Evolutionary conservation across 2,888 invertebrate species (phyloP), one percentile per base, ranked within the genome.

Genomic region (Athripsodes cinereus): DNA sequence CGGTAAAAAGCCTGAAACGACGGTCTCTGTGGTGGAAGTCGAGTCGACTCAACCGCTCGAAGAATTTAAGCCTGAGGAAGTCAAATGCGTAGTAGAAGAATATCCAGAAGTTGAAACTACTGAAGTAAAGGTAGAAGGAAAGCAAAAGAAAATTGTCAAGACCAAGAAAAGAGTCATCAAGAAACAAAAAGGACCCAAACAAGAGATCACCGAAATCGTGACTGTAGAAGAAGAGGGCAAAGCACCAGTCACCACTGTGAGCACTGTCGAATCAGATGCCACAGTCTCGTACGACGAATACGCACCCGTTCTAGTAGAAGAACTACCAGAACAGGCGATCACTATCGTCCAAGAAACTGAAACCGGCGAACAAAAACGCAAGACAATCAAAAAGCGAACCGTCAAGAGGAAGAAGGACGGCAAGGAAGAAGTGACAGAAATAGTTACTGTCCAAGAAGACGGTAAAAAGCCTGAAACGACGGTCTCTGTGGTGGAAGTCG

Each of bases 381-480:
- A 64, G 59, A 71, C 64, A 8, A 61, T 65, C 21, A 69, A 67
- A 2, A 79, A 73, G 59, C 75, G 76, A 1, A 70, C 73, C 2
- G 72, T 78, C 1, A 81, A 74, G 64, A 75, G 74, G 54, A 71
- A 68, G 58, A 73, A 71, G 51, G 79, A 74, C 1, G 67, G 68
- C 0, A 75, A 77, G 53, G 68, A 73, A 61, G 76, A 78, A 64
- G 68, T 75, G 6, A 76, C 80, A 1, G 75, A 75, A 66, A 74
- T 74, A 13, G 69, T 74, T 2, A 79, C 78, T 6, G 68, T 74
- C n/a, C 70, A 76, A 61, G 71, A 72, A 54, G 73, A 75, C 1
- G 72, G 70, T 20, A 70, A 74, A 48, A 66, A 65, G 1, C 72
- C 74, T 0, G 65, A 71, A 0, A 72, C 71, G 0, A 72, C 71